phyloP scores from a whole-genome alignment of 92 coral and sea anemone species.

The Epizoanthus fatuus region DNA sequence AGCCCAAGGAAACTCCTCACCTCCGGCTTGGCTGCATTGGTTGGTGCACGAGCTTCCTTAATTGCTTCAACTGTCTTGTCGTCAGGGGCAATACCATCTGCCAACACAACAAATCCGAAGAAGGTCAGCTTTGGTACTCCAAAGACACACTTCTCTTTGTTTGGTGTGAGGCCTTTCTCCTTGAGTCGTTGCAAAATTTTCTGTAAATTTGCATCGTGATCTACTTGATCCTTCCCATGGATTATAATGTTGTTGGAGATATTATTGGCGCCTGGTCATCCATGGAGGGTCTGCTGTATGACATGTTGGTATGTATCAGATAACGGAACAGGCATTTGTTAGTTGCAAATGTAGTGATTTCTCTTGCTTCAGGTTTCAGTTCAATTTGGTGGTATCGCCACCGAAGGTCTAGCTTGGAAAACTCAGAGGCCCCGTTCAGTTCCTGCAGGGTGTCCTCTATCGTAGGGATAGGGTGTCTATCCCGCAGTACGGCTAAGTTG shows the following conservation, averaged over 20 bases:
- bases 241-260: constrained; percentile 6
- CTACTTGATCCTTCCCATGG: constrained; percentile 6
- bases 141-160: constrained; percentile 32
- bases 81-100: constrained; percentile 17
- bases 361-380: too few species aligned
- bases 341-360: too few species aligned
- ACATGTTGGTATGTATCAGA: too few species aligned
- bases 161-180: constrained; percentile 33
- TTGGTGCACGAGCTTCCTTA: not conserved
- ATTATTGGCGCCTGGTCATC: too few species aligned
- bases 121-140: constrained; percentile 23
- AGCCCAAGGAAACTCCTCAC: constrained; percentile 48
- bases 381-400: too few species aligned
- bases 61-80: constrained; percentile 19
- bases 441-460: too few species aligned
- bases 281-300: too few species aligned
- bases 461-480: too few species aligned
- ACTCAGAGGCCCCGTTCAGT: too few species aligned
- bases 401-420: too few species aligned
- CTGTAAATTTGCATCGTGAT: constrained; percentile 15
- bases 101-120: constrained; percentile 26
- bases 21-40: constrained; percentile 36
- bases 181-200: not conserved
- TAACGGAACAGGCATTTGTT: too few species aligned
- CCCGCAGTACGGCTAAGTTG: too few species aligned